phyloP scores from a whole-genome alignment of 2,888 invertebrate genomes.

The Lepidocyrtinus sp. region DNA sequence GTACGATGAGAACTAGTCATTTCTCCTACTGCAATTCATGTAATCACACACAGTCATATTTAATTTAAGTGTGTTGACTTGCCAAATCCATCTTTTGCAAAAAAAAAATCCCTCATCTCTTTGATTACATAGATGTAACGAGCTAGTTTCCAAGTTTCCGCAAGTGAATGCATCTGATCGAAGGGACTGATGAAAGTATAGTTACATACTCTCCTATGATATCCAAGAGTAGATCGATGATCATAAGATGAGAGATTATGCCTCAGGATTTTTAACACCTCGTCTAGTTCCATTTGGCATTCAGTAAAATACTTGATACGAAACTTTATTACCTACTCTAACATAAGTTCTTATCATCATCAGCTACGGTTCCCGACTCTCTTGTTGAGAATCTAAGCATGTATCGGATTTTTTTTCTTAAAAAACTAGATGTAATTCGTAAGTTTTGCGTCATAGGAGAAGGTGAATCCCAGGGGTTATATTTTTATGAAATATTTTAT shows the following conservation, averaged over 20 bases:
- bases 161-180: too few species aligned
- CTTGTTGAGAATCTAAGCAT: neutral
- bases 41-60: neutral
- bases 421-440: neutral
- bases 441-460: neutral
- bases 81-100: neutral
- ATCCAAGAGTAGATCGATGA: neutral
- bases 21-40: neutral
- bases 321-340: slow-evolving; percentile 18
- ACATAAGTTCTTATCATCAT: neutral
- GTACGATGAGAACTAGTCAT: too few species aligned
- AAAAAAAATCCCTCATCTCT: neutral
- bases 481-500: neutral
- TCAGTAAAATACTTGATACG: slow-evolving; percentile 6
- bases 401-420: neutral
- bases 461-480: neutral
- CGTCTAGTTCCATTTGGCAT: neutral
- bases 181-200: neutral
- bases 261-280: slow-evolving; percentile 31
- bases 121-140: too few species aligned
- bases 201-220: neutral
- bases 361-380: neutral
- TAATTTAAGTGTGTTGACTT: neutral
- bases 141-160: too few species aligned
- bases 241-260: neutral